These are phyloP conservation scores for Drosophila emarginata DNA, from an alignment of 2,888 invertebrate species.

Conservation along the genomic window DNA sequence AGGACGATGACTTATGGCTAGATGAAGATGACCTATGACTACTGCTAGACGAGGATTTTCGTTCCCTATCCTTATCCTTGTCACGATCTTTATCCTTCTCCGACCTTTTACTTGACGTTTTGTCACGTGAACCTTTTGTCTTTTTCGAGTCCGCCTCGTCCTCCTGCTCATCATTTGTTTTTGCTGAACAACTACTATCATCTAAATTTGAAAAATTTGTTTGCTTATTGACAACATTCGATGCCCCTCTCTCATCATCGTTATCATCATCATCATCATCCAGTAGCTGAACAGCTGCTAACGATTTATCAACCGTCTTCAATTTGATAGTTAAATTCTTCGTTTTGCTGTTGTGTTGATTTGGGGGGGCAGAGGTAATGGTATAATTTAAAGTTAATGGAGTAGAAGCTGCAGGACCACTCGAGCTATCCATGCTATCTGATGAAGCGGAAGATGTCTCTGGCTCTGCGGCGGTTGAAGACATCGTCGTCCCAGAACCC, in stretches of 20 bases:
- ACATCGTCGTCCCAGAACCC: not conserved
- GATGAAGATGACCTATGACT: slow-evolving; percentile 78
- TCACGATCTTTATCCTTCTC: slow-evolving; percentile 78
- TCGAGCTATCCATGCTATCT: slow-evolving; percentile 80
- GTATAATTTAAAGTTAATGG: slow-evolving; percentile 58
- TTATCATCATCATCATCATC: slow-evolving; percentile 72
- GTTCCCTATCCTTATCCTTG: slow-evolving; percentile 73
- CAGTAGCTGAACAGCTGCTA: slow-evolving; percentile 37
- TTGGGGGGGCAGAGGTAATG: slow-evolving; percentile 74
- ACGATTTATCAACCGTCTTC: slow-evolving; percentile 78
- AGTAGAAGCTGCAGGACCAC: slow-evolving; percentile 69
- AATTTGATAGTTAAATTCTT: slow-evolving; percentile 83
- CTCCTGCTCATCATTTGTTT: slow-evolving; percentile 51
- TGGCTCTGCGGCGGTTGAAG: not conserved
- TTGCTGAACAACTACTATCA: slow-evolving; percentile 63
- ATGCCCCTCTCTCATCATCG: slow-evolving; percentile 24
- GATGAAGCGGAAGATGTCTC: slow-evolving; percentile 53
- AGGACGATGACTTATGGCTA: slow-evolving; percentile 80
- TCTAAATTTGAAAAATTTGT: slow-evolving; percentile 71
- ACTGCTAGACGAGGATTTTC: slow-evolving; percentile 66
- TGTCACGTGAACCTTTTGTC: slow-evolving; percentile 59
- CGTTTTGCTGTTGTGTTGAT: slow-evolving; percentile 63
- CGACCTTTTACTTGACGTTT: slow-evolving; percentile 60
- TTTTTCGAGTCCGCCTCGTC: slow-evolving; percentile 65
- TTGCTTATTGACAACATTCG: slow-evolving; percentile 55